Percentiles rank a stretch among this genome's conserved stretches.
Conservation (phyloP, 2,888 invertebrate genomes). For the Cantharis flavilabris region DNA sequence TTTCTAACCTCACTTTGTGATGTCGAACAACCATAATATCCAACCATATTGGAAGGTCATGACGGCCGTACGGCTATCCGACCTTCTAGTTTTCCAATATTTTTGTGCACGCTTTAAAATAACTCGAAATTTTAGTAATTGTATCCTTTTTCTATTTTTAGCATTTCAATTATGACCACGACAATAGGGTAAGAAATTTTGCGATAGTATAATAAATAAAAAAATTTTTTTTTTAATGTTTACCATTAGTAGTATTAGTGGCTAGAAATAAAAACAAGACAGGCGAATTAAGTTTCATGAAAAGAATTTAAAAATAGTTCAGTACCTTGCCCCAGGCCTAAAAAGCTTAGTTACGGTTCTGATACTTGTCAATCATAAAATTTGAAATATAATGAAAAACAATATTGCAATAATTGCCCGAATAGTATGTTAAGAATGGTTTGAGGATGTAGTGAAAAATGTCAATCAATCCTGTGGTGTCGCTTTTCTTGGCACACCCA, state of each 20-base stretch:
- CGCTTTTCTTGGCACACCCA: constrained; percentile 44
- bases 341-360: background rate
- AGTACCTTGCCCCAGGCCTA: background rate
- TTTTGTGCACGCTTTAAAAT: too few relatives aligned
- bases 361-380: constrained; percentile 12
- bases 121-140: too few relatives aligned
- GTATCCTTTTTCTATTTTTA: background rate
- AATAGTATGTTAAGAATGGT: constrained; percentile 31
- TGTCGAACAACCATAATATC: too few relatives aligned
- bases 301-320: background rate
- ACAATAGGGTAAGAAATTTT: background rate
- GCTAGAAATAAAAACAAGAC: background rate
- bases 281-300: background rate
- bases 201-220: background rate
- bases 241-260: background rate
- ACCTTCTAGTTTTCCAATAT: too few relatives aligned
- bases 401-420: constrained; percentile 35
- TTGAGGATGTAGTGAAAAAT: constrained; percentile 36
- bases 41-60: too few relatives aligned
- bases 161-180: background rate
- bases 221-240: background rate
- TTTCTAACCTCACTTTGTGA: too few relatives aligned
- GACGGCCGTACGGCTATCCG: too few relatives aligned
- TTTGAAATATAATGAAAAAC: constrained; percentile 17
- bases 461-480: constrained; percentile 44